Percentiles rank a stretch among this genome's conserved stretches.
Conservation (phyloP, 23 tunicate species). For the Botrylloides violaceus region DNA sequence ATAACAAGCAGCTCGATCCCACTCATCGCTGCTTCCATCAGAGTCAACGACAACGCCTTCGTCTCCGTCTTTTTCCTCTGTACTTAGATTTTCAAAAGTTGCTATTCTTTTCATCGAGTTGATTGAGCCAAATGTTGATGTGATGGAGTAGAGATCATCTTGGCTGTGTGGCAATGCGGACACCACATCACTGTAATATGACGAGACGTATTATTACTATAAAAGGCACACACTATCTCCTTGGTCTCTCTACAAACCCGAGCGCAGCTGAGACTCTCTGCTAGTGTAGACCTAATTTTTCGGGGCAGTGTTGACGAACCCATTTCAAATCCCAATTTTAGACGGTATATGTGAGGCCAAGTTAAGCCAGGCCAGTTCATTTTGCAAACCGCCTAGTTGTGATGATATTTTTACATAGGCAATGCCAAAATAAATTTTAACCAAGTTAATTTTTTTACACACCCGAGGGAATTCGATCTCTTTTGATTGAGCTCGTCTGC, state of each 20-base stretch:
- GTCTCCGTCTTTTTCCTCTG: not conserved
- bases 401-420: too few relatives aligned
- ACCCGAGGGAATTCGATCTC: not conserved
- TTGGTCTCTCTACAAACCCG: too few relatives aligned
- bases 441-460: not conserved
- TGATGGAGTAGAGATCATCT: slow-evolving; percentile 9
- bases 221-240: too few relatives aligned
- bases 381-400: too few relatives aligned
- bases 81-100: slow-evolving; percentile 15
- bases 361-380: too few relatives aligned
- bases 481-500: not conserved
- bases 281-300: too few relatives aligned
- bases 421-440: too few relatives aligned
- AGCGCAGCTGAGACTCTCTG: too few relatives aligned
- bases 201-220: too few relatives aligned
- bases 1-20: slow-evolving; percentile 1
- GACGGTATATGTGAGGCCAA: too few relatives aligned
- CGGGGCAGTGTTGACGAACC: too few relatives aligned
- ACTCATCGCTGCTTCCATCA: slow-evolving; percentile 25
- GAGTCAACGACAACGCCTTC: not conserved
- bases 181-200: slow-evolving; percentile 6
- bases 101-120: not conserved
- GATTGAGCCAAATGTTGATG: slow-evolving; percentile 20
- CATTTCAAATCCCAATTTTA: too few relatives aligned
- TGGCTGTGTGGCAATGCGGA: not conserved